phyloP scores from a whole-genome alignment of 1,140 invertebrate species.

The Cydia strobilella region DNA sequence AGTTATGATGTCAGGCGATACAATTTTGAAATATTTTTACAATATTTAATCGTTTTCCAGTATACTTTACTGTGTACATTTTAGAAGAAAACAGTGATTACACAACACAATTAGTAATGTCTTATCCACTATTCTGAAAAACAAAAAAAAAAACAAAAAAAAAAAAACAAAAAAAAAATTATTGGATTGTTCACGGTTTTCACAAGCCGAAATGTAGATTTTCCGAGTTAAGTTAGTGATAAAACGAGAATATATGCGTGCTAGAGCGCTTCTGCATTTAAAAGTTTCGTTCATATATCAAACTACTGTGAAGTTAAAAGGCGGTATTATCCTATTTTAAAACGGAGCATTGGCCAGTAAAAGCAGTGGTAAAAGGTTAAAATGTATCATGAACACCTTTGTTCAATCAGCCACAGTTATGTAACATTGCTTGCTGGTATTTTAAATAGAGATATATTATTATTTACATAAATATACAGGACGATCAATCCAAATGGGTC shows the following conservation, averaged over 20 bases:
- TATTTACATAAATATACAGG: background rate
- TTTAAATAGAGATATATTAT: too few species aligned
- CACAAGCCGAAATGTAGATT: conserved; percentile 10
- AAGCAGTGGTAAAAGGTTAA: background rate
- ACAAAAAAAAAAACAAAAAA: too few species aligned
- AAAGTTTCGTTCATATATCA: conserved; percentile 28
- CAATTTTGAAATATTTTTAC: too few species aligned
- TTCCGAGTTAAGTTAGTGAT: conserved; percentile 23
- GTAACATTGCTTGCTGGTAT: background rate
- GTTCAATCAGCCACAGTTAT: background rate
- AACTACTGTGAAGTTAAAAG: conserved; percentile 24
- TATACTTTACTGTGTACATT: too few species aligned
- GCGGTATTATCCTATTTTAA: conserved; percentile 12
- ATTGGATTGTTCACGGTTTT: conserved; percentile 12
- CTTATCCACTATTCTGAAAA: background rate
- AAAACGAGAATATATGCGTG: conserved; percentile 16
- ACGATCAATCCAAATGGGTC: too few species aligned
- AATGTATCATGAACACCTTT: background rate
- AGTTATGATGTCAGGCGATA: too few species aligned
- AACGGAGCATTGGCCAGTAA: conserved; percentile 15
- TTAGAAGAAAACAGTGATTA: too few species aligned
- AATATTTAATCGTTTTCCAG: too few species aligned
- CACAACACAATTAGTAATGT: background rate
- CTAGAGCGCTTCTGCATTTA: conserved; percentile 23
- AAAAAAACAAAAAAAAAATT: conserved; percentile 14